Base-by-base conservation (phyloP, 2,113 vertebrate species). In the Notarius quadriscutis region DNA sequence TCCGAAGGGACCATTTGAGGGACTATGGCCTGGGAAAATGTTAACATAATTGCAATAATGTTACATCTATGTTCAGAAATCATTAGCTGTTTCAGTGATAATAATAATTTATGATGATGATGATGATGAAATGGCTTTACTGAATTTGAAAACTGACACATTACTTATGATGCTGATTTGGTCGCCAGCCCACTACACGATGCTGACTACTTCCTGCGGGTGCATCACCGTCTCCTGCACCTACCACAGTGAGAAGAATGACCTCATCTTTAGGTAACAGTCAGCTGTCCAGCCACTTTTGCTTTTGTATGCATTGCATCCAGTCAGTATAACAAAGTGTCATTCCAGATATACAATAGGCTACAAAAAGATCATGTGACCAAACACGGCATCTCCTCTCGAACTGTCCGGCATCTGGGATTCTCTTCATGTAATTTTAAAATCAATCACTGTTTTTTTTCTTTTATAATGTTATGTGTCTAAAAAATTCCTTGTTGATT, bases 191-290 rank as follows among this genome's bases (percentile, higher is more conserved):
- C 86, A 90, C 63, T 90, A 90, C 63, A 51, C 88, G 0, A 77
- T 89, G 51, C 48, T 84, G 48, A 89, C 90, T 25, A 90, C 90
- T 57, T 91, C 90, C 72, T 91, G 90, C 27, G 90, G 90, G 63
- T 91, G 90, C 71, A 27, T 91, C 62, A 81, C 89, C 0, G 88
- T 91, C 27, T 85, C 85, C 81, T 87, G 85, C 25, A 85, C 69
- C 63, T 90, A 89, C 81, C 86, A 85, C 53, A 84, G 89, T 74
- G 89, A 89, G 78, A 90, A 90, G 85, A 89, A 88, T 18, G 89
- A 89, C 74, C 90, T 91, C 75, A 50, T 85, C 22, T 90, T 91
- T 85, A 89, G 83, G 90, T 90, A 74, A 82, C 81, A 74, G 7
- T 7, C 55, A 60, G 25, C 14, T 6, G 0, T 22, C 50, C 41